phyloP scores from a whole-genome alignment of 1,140 invertebrate genomes.

The Drosophila burlai region DNA sequence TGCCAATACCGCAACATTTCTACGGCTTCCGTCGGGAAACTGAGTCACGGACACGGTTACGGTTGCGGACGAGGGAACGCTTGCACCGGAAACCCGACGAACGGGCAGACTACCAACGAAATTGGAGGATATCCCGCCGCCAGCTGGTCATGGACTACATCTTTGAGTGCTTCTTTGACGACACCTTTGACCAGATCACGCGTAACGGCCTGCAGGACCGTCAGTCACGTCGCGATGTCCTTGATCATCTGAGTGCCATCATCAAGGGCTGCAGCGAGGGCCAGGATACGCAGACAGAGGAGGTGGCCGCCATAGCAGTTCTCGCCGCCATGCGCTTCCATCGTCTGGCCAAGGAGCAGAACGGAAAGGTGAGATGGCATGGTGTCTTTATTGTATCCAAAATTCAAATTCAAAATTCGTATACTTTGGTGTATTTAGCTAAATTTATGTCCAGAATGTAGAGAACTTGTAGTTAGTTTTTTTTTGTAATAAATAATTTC shows the following conservation, averaged over 20 bases:
- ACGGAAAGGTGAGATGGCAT: constrained; percentile 53
- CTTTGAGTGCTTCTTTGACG: constrained; percentile 84
- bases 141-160: constrained; percentile 81
- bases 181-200: constrained; percentile 79
- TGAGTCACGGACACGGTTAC: constrained; percentile 37
- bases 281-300: constrained; percentile 71
- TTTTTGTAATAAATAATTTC: not conserved
- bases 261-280: constrained; percentile 84
- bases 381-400: not conserved
- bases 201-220: constrained; percentile 82
- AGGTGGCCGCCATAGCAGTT: constrained; percentile 81
- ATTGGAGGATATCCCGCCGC: constrained; percentile 40
- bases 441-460: not conserved
- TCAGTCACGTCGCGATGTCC: constrained; percentile 76
- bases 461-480: no score
- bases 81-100: constrained; percentile 11
- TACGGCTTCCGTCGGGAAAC: constrained; percentile 65
- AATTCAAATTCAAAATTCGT: not conserved
- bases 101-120: constrained; percentile 50
- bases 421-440: not conserved
- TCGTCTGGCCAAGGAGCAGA: constrained; percentile 67
- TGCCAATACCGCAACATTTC: constrained; percentile 53
- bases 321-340: constrained; percentile 77
- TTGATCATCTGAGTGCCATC: constrained; percentile 82
- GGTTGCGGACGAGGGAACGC: constrained; percentile 24